A percentile compares a stretch with the other conserved stretches of the same genome.
These are phyloP conservation scores for Palaemon carinicauda DNA, from an alignment of 1,140 invertebrate genomes.

Conservation along the genomic window DNA sequence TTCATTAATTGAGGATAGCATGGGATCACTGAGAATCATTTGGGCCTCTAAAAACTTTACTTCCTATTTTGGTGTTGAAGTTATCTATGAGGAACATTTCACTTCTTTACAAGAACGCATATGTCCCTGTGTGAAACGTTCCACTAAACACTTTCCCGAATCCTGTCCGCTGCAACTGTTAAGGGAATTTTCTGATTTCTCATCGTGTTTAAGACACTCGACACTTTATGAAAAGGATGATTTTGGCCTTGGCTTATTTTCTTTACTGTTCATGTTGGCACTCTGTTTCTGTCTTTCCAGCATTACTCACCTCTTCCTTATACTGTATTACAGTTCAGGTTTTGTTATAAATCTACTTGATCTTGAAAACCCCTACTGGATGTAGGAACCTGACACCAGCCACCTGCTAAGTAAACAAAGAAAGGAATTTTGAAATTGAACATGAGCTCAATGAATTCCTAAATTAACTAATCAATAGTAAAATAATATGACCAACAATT, in stretches of 20 bases:
- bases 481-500: no score
- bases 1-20: conserved; percentile 36
- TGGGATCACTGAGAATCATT: conserved; percentile 34
- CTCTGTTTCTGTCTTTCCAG: not conserved
- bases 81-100: not conserved
- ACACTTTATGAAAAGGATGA: not conserved
- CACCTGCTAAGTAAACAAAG: no score
- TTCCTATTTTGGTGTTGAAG: conserved; percentile 37
- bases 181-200: not conserved
- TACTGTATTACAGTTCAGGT: no score
- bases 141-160: not conserved
- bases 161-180: not conserved
- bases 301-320: no score
- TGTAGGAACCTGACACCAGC: no score
- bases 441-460: no score
- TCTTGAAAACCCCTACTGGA: no score
- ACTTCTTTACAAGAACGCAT: not conserved
- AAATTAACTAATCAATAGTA: no score
- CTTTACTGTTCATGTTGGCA: not conserved
- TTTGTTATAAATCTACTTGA: no score
- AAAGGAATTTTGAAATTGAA: no score
- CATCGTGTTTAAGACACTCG: no score
- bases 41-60: conserved; percentile 11
- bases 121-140: not conserved
- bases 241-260: not conserved